A percentile compares a stretch with the other conserved stretches of the same genome.
Conservation (phyloP, 2,797 vertebrate species). For the Periparus ater region DNA sequence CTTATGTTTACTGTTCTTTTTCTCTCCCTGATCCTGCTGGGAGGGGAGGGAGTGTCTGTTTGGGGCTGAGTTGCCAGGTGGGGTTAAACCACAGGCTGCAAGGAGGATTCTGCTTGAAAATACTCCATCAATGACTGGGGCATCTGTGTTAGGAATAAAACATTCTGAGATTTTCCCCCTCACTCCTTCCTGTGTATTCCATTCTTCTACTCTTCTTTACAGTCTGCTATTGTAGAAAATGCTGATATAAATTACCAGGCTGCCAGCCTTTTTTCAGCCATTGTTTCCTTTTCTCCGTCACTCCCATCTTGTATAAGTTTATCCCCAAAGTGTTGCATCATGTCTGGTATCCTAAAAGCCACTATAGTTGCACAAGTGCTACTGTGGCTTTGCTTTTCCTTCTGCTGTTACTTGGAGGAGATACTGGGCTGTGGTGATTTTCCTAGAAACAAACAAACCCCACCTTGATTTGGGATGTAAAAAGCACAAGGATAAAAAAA, state of each 20-base stretch:
- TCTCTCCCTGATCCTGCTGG: not conserved
- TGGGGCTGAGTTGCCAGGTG: not conserved
- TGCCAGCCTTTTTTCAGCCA: not conserved
- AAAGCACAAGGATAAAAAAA: not conserved
- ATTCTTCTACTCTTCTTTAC: not conserved
- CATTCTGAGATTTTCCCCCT: not conserved
- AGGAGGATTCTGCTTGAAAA: not conserved
- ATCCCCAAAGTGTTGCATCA: not conserved
- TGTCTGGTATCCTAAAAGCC: not conserved
- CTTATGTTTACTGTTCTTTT: not conserved
- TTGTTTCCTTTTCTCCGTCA: not conserved
- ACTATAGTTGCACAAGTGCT: not conserved
- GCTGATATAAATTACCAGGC: not conserved
- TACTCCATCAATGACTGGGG: fast-evolving
- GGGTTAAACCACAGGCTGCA: not conserved
- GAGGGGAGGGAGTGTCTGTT: not conserved
- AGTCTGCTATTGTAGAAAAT: not conserved
- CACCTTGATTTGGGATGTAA: not conserved
- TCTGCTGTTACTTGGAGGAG: not conserved
- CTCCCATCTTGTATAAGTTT: not conserved
- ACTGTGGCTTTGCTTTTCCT: not conserved
- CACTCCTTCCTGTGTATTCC: not conserved
- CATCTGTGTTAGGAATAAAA: not conserved
- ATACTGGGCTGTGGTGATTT: not conserved
- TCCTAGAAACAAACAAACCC: not conserved